Evolutionary conservation across 2,797 vertebrate species (phyloP).

Genomic region (Oreochromis mossambicus): DNA sequence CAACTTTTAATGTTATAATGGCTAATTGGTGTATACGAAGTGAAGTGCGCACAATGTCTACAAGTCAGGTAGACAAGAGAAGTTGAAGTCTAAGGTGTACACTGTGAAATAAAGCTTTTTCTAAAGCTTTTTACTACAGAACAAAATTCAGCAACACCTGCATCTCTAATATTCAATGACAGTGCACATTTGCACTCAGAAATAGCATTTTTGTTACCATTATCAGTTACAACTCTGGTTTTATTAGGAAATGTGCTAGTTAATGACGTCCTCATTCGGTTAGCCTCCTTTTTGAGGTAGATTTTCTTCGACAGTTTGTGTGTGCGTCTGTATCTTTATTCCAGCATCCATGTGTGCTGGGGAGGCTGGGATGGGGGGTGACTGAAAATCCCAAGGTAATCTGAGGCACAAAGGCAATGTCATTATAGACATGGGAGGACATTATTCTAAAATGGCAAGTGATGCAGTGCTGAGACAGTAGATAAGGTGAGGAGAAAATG

Average conservation of each 20-base stretch:
- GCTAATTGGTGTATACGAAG: neutral
- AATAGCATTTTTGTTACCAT: neutral
- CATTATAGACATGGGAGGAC: slow-evolving; percentile 80
- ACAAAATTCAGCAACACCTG: neutral
- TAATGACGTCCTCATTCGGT: slow-evolving; percentile 21
- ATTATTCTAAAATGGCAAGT: slow-evolving; percentile 82
- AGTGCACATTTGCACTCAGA: neutral
- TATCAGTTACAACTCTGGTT: neutral
- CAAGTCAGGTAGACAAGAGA: neutral
- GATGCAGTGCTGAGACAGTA: slow-evolving; percentile 77
- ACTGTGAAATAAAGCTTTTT: neutral
- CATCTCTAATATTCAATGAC: neutral
- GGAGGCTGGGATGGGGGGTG: neutral
- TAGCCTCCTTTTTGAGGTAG: slow-evolving; percentile 49
- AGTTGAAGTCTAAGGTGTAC: neutral
- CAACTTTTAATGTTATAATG: neutral
- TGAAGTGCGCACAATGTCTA: neutral
- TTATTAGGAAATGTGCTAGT: neutral
- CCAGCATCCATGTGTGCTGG: slow-evolving; percentile 36
- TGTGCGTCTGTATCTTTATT: slow-evolving; percentile 45
- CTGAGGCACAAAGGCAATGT: slow-evolving; percentile 78
- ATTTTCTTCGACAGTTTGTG: slow-evolving; percentile 52
- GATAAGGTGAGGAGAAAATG: slow-evolving; percentile 81
- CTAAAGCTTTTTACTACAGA: neutral
- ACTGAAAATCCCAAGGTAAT: slow-evolving; percentile 77